Percentiles rank a stretch among this genome's conserved stretches.
Evolutionary conservation across 2,113 vertebrate genomes (phyloP).

Genomic region (Gymnogyps californianus): DNA sequence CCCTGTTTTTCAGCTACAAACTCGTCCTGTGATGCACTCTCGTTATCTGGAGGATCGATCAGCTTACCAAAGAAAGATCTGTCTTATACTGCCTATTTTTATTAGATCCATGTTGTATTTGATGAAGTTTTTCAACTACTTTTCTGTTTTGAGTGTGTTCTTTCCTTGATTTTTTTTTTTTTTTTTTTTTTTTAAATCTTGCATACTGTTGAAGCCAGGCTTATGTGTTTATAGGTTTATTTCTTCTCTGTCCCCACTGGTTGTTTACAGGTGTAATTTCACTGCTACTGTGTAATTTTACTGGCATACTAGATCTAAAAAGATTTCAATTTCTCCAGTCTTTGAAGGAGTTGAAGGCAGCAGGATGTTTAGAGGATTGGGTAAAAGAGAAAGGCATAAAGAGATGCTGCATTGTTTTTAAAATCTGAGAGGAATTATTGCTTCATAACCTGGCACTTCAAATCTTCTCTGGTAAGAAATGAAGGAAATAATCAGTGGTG

Average conservation of each 20-base stretch:
- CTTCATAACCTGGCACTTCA: background rate
- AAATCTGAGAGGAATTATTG: background rate
- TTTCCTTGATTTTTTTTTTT: background rate
- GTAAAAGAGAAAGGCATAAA: background rate
- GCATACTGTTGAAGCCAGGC: background rate
- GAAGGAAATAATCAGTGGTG: background rate
- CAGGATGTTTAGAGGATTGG: background rate
- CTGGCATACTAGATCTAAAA: background rate
- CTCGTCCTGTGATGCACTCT: fast-evolving
- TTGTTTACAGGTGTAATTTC: background rate
- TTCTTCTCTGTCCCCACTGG: background rate
- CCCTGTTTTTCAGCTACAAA: background rate
- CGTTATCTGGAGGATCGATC: background rate
- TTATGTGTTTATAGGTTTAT: background rate
- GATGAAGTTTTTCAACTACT: background rate
- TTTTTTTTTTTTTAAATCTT: background rate
- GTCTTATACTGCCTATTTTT: background rate
- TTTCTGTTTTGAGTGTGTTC: background rate
- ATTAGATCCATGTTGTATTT: background rate
- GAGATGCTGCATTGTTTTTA: background rate
- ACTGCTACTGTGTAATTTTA: background rate
- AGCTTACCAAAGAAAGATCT: background rate
- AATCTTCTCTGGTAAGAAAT: background rate
- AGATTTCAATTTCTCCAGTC: background rate
- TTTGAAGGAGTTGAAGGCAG: background rate